Percentiles rank a stretch among this genome's conserved stretches.
Conservation (phyloP, 1,140 invertebrate species). For the Nautilus pompilius region DNA sequence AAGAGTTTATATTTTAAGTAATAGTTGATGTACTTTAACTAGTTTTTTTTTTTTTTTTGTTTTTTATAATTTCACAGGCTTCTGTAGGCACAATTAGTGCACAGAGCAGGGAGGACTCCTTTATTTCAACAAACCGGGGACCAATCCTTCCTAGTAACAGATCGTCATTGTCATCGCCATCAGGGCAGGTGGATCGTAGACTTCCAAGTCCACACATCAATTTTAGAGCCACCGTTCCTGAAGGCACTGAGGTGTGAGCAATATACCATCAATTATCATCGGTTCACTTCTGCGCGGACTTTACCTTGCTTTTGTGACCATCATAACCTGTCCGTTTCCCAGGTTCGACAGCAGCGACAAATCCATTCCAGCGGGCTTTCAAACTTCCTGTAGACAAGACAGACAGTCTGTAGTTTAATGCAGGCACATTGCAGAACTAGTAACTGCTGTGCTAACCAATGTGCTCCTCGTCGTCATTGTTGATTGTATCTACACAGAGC, state of each 20-base stretch:
- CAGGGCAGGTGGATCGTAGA: not conserved
- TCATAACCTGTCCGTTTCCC: not conserved
- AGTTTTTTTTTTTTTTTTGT: too few relatives aligned
- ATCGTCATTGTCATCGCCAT: not conserved
- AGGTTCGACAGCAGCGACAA: too few relatives aligned
- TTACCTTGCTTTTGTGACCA: not conserved
- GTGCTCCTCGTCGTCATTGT: too few relatives aligned
- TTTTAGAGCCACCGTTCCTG: not conserved
- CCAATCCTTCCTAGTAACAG: not conserved
- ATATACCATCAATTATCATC: too few relatives aligned
- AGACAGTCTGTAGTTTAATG: too few relatives aligned
- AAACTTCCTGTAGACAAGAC: too few relatives aligned
- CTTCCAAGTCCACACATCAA: not conserved
- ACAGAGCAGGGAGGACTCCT: not conserved
- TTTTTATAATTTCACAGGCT: not conserved
- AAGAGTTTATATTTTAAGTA: too few relatives aligned
- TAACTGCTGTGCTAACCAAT: too few relatives aligned
- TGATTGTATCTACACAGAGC: too few relatives aligned
- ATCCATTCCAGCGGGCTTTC: too few relatives aligned
- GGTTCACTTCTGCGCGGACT: not conserved
- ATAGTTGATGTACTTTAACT: too few relatives aligned
- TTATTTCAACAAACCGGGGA: not conserved
- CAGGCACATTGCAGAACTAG: too few relatives aligned
- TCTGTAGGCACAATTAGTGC: not conserved
- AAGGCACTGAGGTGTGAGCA: not conserved